Conservation (phyloP, 2,113 vertebrate species). For the Colossoma macropomum region DNA sequence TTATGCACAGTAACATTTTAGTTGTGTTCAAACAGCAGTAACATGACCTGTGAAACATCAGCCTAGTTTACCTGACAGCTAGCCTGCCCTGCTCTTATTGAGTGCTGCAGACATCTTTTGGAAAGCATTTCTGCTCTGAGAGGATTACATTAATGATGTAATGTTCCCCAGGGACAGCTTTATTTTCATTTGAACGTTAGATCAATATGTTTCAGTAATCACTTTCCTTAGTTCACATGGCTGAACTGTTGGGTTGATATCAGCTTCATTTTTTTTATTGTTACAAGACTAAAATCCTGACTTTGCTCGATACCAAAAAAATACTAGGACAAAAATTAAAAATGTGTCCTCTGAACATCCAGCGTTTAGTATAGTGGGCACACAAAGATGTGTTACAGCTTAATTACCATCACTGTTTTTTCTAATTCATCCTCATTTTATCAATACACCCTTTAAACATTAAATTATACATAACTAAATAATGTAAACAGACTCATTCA, state of each 20-base stretch:
- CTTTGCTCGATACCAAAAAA: no score
- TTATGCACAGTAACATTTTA: background rate
- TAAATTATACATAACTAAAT: no score
- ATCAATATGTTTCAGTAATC: constrained; percentile 35
- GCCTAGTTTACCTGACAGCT: background rate
- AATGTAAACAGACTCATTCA: no score
- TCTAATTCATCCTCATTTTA: no score
- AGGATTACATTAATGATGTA: constrained; percentile 13
- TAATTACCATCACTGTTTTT: no score
- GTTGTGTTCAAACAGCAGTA: background rate
- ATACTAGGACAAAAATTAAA: no score
- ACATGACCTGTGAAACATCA: background rate
- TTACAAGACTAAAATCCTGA: no score
- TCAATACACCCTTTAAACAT: no score
- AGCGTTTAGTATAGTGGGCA: no score
- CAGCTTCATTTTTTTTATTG: background rate
- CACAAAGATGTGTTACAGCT: no score
- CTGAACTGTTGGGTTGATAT: background rate
- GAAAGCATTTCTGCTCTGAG: background rate
- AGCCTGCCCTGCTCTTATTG: background rate
- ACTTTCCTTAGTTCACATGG: background rate
- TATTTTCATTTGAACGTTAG: background rate
- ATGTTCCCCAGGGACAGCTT: constrained; percentile 18
- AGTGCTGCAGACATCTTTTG: constrained; percentile 21
- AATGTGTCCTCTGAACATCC: no score